Evolutionary conservation across 2,113 vertebrate species (phyloP).

Genomic region (Oncorhynchus clarkii): DNA sequence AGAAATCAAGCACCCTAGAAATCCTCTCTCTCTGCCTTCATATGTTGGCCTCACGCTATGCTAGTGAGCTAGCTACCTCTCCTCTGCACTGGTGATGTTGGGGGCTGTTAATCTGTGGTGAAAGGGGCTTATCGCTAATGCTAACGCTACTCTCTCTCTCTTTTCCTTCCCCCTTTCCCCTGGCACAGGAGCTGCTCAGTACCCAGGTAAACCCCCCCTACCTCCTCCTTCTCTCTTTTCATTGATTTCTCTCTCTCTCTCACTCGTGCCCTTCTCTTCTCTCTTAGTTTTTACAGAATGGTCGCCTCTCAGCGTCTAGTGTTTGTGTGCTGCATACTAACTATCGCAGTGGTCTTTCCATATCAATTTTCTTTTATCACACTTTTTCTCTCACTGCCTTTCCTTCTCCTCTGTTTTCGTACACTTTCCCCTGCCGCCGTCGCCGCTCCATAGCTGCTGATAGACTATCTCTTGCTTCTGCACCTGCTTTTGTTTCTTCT

Average conservation of each 20-base stretch:
- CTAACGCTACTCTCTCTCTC: conserved; percentile 36
- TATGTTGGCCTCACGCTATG: background rate
- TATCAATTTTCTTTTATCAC: conserved; percentile 9
- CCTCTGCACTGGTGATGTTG: conserved; percentile 7
- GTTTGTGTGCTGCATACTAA: background rate
- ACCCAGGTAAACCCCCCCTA: conserved; percentile 65
- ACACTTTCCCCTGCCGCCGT: background rate
- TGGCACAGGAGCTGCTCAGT: conserved; percentile 72
- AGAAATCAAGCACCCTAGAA: background rate
- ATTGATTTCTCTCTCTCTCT: background rate
- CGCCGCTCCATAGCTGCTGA: background rate
- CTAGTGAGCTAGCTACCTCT: background rate
- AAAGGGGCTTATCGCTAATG: conserved; percentile 44
- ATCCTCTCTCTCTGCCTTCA: background rate
- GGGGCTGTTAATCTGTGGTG: background rate
- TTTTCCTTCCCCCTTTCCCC: conserved; percentile 20
- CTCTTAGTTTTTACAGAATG: background rate
- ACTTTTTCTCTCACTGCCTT: conserved; percentile 6
- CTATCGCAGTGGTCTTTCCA: background rate
- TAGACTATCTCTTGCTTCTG: background rate
- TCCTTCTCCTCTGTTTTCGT: conserved; percentile 1
- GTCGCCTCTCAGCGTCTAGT: conserved; percentile 13
- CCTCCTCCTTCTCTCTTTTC: background rate
- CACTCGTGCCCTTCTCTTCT: background rate
- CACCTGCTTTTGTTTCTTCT: too few relatives aligned